Evolutionary conservation across 1,140 invertebrate species (phyloP).

Genomic region (Linepithema humile): DNA sequence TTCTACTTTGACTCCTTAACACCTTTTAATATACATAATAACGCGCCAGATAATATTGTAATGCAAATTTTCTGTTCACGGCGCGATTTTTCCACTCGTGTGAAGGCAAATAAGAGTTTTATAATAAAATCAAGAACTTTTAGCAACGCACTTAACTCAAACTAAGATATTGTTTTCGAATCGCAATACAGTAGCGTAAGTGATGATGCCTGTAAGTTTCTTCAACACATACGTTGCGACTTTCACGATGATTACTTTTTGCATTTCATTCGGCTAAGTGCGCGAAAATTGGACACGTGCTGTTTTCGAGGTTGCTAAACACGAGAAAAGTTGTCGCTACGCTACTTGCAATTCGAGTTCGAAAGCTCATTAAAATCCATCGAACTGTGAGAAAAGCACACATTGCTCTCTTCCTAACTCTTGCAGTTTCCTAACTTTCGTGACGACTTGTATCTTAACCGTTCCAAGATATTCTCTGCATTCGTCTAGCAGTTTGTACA

Average conservation of each 20-base stretch:
- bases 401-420: slow-evolving; percentile 11
- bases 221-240: background rate
- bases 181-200: background rate
- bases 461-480: background rate
- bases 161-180: background rate
- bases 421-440: slow-evolving; percentile 19
- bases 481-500: background rate
- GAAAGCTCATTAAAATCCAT: slow-evolving; percentile 51
- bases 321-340: slow-evolving; percentile 30
- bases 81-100: no score
- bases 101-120: background rate
- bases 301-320: slow-evolving; percentile 32
- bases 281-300: slow-evolving; percentile 11
- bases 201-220: background rate
- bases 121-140: background rate
- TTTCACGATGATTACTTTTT: slow-evolving; percentile 36
- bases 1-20: no score
- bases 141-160: background rate
- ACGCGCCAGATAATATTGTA: no score
- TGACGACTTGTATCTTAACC: background rate
- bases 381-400: slow-evolving; percentile 38
- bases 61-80: no score
- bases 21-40: no score
- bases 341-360: slow-evolving; percentile 35
- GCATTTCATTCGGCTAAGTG: slow-evolving; percentile 24